Conservation (phyloP, 2,888 invertebrate species). For the Oscheius sp. region DNA sequence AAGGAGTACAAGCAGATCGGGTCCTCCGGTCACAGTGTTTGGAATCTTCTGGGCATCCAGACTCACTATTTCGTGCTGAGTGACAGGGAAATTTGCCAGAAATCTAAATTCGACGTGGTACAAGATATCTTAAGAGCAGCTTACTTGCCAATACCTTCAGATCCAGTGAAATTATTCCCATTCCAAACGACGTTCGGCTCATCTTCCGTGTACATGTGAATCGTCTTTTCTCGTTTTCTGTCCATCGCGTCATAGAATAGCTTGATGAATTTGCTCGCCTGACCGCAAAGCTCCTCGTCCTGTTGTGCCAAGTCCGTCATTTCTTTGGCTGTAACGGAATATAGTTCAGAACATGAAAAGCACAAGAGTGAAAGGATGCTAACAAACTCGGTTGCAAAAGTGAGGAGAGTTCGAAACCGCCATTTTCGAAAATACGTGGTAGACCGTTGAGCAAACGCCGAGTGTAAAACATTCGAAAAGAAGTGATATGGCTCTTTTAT, state of each 20-base stretch:
- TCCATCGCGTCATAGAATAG: constrained; percentile 90
- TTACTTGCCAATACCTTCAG: constrained; percentile 82
- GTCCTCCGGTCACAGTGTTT: constrained; percentile 28
- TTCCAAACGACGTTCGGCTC: constrained; percentile 90
- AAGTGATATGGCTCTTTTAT: not conserved
- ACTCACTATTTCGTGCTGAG: constrained; percentile 83
- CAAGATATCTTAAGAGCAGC: constrained; percentile 11
- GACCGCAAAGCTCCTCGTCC: constrained; percentile 42
- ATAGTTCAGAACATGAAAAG: not conserved
- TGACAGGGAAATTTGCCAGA: constrained; percentile 84
- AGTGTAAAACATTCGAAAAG: not conserved
- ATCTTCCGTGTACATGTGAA: constrained; percentile 75
- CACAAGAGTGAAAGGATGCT: not conserved
- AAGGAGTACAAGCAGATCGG: constrained; percentile 1
- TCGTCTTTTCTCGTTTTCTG: constrained; percentile 77
- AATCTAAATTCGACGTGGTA: constrained; percentile 77
- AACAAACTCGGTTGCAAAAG: not conserved
- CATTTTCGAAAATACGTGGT: constrained; percentile 6
- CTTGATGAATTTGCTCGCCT: constrained; percentile 87
- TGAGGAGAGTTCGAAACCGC: too few relatives aligned
- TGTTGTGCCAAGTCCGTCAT: not conserved
- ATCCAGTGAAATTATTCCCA: constrained; percentile 86
- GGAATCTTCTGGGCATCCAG: constrained; percentile 83
- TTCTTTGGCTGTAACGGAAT: not conserved
- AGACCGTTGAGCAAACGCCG: not conserved